Evolutionary conservation across 2,113 vertebrate species (phyloP).

Genomic region (Hippocampus zosterae): DNA sequence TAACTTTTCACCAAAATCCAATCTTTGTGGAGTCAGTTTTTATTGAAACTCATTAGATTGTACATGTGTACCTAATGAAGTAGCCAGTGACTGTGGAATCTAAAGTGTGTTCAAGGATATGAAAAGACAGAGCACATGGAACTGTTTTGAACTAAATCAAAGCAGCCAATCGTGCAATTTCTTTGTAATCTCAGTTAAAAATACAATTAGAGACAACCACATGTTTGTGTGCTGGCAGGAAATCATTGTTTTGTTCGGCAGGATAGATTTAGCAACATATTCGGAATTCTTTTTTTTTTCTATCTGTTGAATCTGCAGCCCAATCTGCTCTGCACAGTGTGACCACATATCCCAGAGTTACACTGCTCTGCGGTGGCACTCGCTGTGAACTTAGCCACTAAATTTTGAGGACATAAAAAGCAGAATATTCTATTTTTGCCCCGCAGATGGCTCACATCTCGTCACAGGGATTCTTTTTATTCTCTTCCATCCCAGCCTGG

Average conservation of each 20-base stretch:
- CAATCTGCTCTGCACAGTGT: constrained; percentile 15
- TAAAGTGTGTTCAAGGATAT: neutral
- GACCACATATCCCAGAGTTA: constrained; percentile 31
- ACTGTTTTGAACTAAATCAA: neutral
- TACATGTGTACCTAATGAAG: neutral
- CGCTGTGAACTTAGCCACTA: constrained; percentile 39
- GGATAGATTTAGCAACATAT: constrained; percentile 16
- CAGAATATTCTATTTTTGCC: constrained; percentile 34
- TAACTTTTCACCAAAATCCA: neutral
- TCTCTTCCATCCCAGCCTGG: constrained; percentile 37
- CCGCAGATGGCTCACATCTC: constrained; percentile 24
- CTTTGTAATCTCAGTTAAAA: constrained; percentile 1
- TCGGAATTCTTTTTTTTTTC: constrained; percentile 6
- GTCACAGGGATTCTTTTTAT: constrained; percentile 24
- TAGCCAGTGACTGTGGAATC: neutral
- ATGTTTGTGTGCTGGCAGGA: constrained; percentile 3
- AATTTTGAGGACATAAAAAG: constrained; percentile 31
- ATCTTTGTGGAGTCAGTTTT: neutral
- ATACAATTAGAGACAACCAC: constrained; percentile 1
- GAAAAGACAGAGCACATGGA: neutral
- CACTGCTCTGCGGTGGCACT: constrained; percentile 31
- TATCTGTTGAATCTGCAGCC: constrained; percentile 24
- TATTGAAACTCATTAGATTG: neutral
- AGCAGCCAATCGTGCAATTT: neutral
- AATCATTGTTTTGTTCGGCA: constrained; percentile 12